Percentiles rank a stretch among this genome's conserved stretches.
These are phyloP conservation scores for Toxotes chatareus DNA, from an alignment of 2,113 vertebrate species.

Conservation along the genomic window DNA sequence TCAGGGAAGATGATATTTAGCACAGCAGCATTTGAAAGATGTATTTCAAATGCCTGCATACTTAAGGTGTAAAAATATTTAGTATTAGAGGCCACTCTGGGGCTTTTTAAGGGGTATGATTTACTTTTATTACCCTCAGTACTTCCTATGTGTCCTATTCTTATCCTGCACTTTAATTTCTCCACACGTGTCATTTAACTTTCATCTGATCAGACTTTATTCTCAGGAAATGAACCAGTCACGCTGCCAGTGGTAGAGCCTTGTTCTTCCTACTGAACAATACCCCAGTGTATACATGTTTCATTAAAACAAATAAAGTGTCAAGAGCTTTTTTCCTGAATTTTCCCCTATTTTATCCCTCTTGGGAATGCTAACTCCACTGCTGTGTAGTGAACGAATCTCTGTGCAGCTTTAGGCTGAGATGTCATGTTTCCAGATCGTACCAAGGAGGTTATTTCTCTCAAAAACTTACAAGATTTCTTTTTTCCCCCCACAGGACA, in stretches of 20 bases:
- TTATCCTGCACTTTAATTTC: slow-evolving; percentile 7
- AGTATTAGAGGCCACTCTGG: not conserved
- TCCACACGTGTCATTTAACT: slow-evolving; percentile 37
- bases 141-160: not conserved
- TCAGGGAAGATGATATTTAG: not conserved
- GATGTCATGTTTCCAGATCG: not conserved
- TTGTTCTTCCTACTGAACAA: slow-evolving; percentile 20
- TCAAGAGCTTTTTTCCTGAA: not conserved
- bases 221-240: slow-evolving; percentile 20
- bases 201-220: slow-evolving; percentile 20
- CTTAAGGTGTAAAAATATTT: not conserved
- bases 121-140: not conserved
- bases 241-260: not conserved
- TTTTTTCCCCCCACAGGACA: not conserved
- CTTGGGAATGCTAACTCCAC: not conserved
- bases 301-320: slow-evolving; percentile 7
- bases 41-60: not conserved
- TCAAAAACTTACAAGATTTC: not conserved
- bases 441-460: not conserved
- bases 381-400: too few relatives aligned
- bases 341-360: not conserved
- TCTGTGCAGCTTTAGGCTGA: not conserved
- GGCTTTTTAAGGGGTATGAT: not conserved
- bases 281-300: not conserved
- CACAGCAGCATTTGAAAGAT: not conserved